Evolutionary conservation across 2,888 invertebrate genomes (phyloP).

Genomic region (Tipula vernalis): DNA sequence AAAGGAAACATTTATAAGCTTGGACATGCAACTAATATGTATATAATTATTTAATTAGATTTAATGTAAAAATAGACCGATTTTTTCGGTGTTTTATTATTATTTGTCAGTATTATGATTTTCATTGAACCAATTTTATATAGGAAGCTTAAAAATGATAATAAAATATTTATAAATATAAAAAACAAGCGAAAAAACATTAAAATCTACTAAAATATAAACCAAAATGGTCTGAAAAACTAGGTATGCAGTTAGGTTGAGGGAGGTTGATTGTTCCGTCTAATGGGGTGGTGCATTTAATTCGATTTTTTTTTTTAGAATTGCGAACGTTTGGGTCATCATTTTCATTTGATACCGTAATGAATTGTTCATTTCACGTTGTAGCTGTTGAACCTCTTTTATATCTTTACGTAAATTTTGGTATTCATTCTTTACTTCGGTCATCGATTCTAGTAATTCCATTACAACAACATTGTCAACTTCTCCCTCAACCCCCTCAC

Average conservation of each 20-base stretch:
- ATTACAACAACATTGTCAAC: constrained; percentile 52
- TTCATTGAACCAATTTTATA: not conserved
- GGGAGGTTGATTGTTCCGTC: not conserved
- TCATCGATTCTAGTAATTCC: constrained; percentile 61
- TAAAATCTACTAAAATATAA: not conserved
- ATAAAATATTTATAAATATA: not conserved
- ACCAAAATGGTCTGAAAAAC: not conserved
- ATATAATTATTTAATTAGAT: not conserved
- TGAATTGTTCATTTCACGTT: constrained; percentile 63
- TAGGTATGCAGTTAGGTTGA: not conserved
- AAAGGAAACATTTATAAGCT: not conserved
- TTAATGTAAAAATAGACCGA: not conserved
- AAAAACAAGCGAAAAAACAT: not conserved
- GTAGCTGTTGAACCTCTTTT: constrained; percentile 65
- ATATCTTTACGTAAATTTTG: constrained; percentile 65
- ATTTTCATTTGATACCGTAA: constrained; percentile 51
- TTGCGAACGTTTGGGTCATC: constrained; percentile 60
- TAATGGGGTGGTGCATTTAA: constrained; percentile 31
- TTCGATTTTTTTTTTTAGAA: constrained; percentile 56
- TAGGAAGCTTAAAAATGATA: not conserved
- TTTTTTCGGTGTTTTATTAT: not conserved
- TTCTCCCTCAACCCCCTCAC: constrained; percentile 21
- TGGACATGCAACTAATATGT: not conserved
- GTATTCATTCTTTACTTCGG: constrained; percentile 67
- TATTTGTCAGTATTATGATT: not conserved